phyloP scores from a whole-genome alignment of 2,113 vertebrate species.

The Rhinopomastus cyanomelas region DNA sequence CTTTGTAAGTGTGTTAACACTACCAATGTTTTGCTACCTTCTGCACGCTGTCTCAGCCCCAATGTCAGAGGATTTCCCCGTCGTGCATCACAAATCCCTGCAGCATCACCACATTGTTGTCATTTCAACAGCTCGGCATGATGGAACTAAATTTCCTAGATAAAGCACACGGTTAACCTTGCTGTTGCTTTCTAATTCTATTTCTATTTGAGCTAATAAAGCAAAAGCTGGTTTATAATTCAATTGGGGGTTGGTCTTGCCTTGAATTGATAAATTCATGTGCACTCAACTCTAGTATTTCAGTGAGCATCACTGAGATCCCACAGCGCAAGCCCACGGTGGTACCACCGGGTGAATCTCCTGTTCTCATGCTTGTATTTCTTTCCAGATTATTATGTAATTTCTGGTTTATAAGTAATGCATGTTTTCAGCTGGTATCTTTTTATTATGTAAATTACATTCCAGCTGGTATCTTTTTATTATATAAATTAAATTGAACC shows the following conservation, averaged over 20 bases:
- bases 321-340: background rate
- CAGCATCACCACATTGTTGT: background rate
- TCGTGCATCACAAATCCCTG: background rate
- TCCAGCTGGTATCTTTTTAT: background rate
- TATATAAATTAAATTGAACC: background rate
- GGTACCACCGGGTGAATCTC: background rate
- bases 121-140: background rate
- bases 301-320: background rate
- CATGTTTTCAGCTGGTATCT: no score
- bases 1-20: fast-evolving
- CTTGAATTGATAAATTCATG: background rate
- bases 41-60: background rate
- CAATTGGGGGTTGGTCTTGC: slow-evolving; percentile 19
- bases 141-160: slow-evolving; percentile 21
- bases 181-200: slow-evolving; percentile 48
- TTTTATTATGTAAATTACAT: no score
- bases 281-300: slow-evolving; percentile 1
- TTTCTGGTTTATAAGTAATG: no score
- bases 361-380: background rate
- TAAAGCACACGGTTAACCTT: background rate
- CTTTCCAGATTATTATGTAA: no score
- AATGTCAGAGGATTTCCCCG: background rate
- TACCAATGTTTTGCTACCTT: background rate
- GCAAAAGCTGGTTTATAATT: slow-evolving; percentile 41
- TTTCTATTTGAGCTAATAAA: slow-evolving; percentile 42